Base-by-base conservation (phyloP, 2,888 invertebrate species). In the Terebella lapidaria region DNA sequence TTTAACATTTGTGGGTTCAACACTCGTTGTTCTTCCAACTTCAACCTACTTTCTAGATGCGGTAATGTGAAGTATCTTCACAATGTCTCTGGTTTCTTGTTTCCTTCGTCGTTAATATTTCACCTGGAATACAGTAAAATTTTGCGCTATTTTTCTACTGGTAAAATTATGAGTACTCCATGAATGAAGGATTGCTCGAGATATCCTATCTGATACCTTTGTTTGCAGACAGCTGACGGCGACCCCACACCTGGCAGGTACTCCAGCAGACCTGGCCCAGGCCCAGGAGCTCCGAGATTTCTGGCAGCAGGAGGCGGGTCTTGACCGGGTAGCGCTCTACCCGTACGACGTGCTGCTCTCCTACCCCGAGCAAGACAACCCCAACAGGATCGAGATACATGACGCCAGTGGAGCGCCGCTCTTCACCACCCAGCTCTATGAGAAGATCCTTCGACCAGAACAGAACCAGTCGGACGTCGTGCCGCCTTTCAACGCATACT, bases 311-410 rank as follows among this genome's bases (percentile, higher is more conserved):
- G 59, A 67, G 0, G 54, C 60, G 18, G 75, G 76, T 1, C 59
- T 79, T 26, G 74, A 76, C 61, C 61, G 66, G n/a, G 74, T 72
- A 24, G 68, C 70, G n/a, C 56, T 71, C 22, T 65, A 72, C 1
- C 72, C 75, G 1, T 77, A 78, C 62, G 62, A 71, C 25, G 74
- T 78, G n/a, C 62, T 78, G 1, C 64, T 78, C 30, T 77, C 76
- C 1, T 73, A 72, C 58, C 75, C 77, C 1, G 67, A 72, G 46
- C 58, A 55, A 5, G 57, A 67, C 5, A 59, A 58, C 47, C 68
- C 71, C 22, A 72, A 70, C 66, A 60, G 65, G 56, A 70, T 75
- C 15, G 67, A 67, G 22, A 54, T 75, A 18, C 45, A 67, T 22
- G 66, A 71, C 54, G 67, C 51, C 15, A 53, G 63, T 25, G 69